Base-by-base conservation (phyloP, 2,888 invertebrate genomes). In the Andrena camellia region DNA sequence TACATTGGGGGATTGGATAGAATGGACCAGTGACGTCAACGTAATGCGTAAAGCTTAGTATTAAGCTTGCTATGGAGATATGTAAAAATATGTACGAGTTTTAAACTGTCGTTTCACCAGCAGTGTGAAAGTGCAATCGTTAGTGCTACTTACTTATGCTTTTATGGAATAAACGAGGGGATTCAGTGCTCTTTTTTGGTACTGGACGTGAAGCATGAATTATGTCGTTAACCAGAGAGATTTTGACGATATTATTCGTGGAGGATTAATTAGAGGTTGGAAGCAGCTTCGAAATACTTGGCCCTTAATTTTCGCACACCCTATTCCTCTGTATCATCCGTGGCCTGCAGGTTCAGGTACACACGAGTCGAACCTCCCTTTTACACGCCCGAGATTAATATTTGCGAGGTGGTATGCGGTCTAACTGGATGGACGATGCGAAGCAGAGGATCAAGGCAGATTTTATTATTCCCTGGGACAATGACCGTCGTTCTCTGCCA, bases 391-490 rank as follows among this genome's bases (percentile, higher is more conserved):
- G 59, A 60, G 72, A 83, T 83, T 83, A 83, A 83, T 77, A 77
- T 77, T 73, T 73, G 77, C 54, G 77, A 35, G 77, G 63, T 82
- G 79, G 70, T 70, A 75, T 74, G 63, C 66, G 64, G 33, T 54
- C 8, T 64, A 74, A 70, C 59, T 33, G 69, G 59, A 67, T 67
- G 70, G 13, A 8, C 17, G 23, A 59, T 20, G 7, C 23, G 48
- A 66, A 59, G 8, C 54, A 33, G 35, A 26, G 20, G 66, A 26
- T 1, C 23, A 63, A 20, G 26, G 31, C 23, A 10, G 17, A 67
- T 82, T 79, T 78, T 81, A 86, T 86, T 83, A 80, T 78, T 78
- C 66, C 62, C 60, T 17, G 59, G 74, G 52, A 81, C 76, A 86
- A 83, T 83, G 72, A 77, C 57, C 54, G 62, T 35, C 29, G 63